These are phyloP conservation scores for Trissolcus japonicus DNA, from an alignment of 2,888 invertebrate species.

Conservation along the genomic window DNA sequence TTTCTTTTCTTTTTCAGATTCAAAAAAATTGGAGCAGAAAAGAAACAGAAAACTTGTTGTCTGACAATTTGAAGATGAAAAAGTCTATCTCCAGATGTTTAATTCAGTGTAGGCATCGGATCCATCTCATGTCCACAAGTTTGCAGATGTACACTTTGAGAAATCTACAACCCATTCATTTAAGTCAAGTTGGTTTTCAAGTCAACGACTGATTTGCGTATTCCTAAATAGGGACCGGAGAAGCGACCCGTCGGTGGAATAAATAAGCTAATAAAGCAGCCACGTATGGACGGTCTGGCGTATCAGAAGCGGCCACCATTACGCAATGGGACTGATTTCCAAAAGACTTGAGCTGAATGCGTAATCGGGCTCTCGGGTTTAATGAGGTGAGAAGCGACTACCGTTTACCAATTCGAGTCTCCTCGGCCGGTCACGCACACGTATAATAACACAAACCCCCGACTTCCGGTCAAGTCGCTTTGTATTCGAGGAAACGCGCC, in stretches of 20 bases:
- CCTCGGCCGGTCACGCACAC: constrained; percentile 37
- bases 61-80: too few species aligned
- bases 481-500: constrained; percentile 49
- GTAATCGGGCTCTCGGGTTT: constrained; percentile 46
- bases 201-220: constrained; percentile 8
- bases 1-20: too few species aligned
- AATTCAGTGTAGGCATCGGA: too few species aligned
- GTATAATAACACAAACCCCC: constrained; percentile 34
- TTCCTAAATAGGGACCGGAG: constrained; percentile 9
- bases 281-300: constrained; percentile 23
- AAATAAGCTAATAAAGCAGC: constrained; percentile 33
- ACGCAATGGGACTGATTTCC: constrained; percentile 57
- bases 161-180: not conserved
- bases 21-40: too few species aligned
- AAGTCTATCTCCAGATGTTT: too few species aligned
- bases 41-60: too few species aligned
- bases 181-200: constrained; percentile 11
- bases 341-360: constrained; percentile 55
- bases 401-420: constrained; percentile 56
- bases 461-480: constrained; percentile 49
- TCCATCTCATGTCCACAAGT: too few species aligned
- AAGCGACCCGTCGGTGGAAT: constrained; percentile 13
- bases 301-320: constrained; percentile 51
- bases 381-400: constrained; percentile 59
- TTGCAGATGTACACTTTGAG: too few species aligned